These are phyloP conservation scores for Leptogaster cylindrica DNA, from an alignment of 2,888 invertebrate species.

Conservation along the genomic window DNA sequence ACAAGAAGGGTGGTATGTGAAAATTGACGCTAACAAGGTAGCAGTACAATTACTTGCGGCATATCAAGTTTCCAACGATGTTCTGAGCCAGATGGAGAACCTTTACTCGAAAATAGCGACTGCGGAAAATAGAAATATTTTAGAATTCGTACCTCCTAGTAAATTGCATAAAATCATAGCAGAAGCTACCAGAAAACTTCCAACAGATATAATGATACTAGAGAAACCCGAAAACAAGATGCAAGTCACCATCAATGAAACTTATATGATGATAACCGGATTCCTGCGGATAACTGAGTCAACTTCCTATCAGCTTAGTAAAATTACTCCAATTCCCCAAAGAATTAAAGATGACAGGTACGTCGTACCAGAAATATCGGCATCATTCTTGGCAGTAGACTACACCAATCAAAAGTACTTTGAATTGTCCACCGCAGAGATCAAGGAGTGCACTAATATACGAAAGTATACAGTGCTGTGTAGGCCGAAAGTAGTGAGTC, in stretches of 20 bases:
- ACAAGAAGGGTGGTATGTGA: conserved; percentile 12
- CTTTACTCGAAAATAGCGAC: background rate
- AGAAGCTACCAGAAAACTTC: background rate
- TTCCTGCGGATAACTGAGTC: background rate
- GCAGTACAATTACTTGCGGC: background rate
- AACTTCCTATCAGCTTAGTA: background rate
- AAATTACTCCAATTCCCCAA: conserved; percentile 4
- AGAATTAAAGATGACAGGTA: background rate
- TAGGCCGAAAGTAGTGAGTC: background rate
- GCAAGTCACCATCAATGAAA: background rate
- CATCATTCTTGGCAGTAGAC: background rate
- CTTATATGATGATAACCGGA: background rate
- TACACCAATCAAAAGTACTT: conserved; percentile 1
- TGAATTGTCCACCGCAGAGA: background rate
- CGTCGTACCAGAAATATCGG: conserved; percentile 1
- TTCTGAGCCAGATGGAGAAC: background rate
- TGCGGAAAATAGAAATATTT: background rate
- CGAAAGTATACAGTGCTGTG: background rate
- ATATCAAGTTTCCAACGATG: background rate
- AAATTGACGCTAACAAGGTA: background rate
- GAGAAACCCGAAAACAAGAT: background rate
- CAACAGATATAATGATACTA: background rate
- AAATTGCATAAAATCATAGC: background rate
- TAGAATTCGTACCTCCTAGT: background rate
- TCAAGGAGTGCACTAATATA: background rate